Evolutionary conservation across 2,888 invertebrate genomes (phyloP), one percentile per base, ranked within the genome.

Genomic region (Lasius platythorax): DNA sequence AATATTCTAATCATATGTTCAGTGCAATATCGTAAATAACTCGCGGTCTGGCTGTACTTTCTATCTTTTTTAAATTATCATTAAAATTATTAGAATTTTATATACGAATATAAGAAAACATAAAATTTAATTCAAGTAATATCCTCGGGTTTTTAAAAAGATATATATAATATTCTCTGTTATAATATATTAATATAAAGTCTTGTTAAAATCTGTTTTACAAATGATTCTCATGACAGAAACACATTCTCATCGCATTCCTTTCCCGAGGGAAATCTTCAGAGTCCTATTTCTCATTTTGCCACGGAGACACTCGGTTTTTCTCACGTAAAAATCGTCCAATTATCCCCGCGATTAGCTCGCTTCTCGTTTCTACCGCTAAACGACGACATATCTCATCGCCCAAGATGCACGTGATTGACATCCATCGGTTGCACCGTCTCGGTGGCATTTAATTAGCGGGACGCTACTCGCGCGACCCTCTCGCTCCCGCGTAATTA

Each of bases 381-480:
- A 56, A 78, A 40, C 28, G 40, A 50, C 18, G 68, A 72, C 28
- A n/a, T 18, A 50, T 56, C 18, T 43, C n/a, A 28, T 43, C 12
- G 18, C 18, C 30, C 30, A 28, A 68, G 46, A 30, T n/a, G 37
- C 50, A 18, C n/a, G 40, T 58, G 23, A 70, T 28, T 43, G n/a
- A 53, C 9, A 28, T 50, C 28, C 23, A 67, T 56, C 23, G 18
- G 33, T 8, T 53, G 50, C 58, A 23, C 23, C 43, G 46, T 73
- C 30, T 73, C 58, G 46, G n/a, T 76, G 12, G 23, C 73, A 46
- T 61, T 58, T 58, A 68, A 78, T 78, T n/a, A 68, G 28, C 30
- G 37, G n/a, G 23, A 18, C 23, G 23, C 23, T 46, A 81, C 50
- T 46, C 33, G 37, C 43, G n/a, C 53, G 12, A 18, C 8, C 6